Percentiles rank a stretch among this genome's conserved stretches.
phyloP scores from a whole-genome alignment of 2,888 invertebrate genomes.

The Pediacus dermestoides region DNA sequence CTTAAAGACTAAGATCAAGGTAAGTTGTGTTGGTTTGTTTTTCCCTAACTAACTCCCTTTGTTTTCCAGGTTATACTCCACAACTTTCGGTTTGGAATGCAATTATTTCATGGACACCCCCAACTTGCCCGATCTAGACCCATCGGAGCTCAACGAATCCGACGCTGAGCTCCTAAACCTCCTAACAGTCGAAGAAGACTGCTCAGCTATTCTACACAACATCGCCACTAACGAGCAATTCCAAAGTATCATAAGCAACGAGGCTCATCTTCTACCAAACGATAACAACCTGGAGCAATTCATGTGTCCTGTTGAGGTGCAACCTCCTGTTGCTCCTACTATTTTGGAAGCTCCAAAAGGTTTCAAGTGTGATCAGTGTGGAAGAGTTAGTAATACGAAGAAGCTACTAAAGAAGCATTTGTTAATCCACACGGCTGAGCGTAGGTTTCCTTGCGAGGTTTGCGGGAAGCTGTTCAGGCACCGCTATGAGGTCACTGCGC shows the following conservation, averaged over 20 bases:
- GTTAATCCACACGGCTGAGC: conserved; percentile 39
- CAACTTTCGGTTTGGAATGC: conserved; percentile 33
- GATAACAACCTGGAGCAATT: conserved; percentile 23
- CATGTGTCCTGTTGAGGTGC: conserved; percentile 16
- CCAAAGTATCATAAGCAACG: conserved; percentile 38
- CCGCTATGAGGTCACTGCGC: conserved; percentile 44
- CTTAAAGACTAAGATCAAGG: too few relatives aligned
- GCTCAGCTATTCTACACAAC: conserved; percentile 43
- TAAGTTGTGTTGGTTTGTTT: too few relatives aligned
- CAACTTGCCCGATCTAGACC: conserved; percentile 36
- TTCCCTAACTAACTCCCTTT: too few relatives aligned
- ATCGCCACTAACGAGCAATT: conserved; percentile 45
- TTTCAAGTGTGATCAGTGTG: conserved; percentile 42
- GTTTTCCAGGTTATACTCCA: conserved; percentile 36
- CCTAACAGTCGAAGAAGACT: conserved; percentile 43
- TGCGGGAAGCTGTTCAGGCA: conserved; percentile 44
- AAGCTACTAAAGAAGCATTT: conserved; percentile 43
- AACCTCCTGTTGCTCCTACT: conserved; percentile 7
- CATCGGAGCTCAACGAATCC: conserved; percentile 42
- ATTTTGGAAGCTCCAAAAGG: conserved; percentile 11
- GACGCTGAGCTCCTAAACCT: conserved; percentile 44
- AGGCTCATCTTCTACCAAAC: conserved; percentile 29
- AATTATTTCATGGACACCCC: conserved; percentile 36
- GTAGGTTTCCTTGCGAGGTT: conserved; percentile 39
- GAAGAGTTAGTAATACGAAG: conserved; percentile 38